Base-by-base conservation (phyloP, 2,888 invertebrate species). In the Aspidapion aeneum region DNA sequence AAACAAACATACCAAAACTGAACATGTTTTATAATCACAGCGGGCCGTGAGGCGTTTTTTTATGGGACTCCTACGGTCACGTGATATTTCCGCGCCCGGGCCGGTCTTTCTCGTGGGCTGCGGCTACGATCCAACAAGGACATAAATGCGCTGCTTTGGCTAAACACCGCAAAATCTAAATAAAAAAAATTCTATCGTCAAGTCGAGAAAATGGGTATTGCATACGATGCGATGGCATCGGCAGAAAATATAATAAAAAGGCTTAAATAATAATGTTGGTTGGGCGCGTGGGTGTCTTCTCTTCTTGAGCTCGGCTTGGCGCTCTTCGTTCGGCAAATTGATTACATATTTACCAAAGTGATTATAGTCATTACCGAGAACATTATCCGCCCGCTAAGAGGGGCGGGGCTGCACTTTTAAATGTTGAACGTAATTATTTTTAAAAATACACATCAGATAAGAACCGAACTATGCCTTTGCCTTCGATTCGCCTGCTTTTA, bases 281-380 rank as follows among this genome's bases (percentile, higher is more conserved):
- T 35, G 3, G 35, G 56, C 66, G 66, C 66, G 78, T 78, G 78
- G 78, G 79, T 74, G 79, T 77, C 61, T 71, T 71, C n/a, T n/a
- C n/a, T n/a, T n/a, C n/a, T 71, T 73, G 76, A 76, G 35, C 35
- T 73, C 74, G 74, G 76, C 78, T 74, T 73, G n/a, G n/a, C n/a
- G n/a, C n/a, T n/a, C n/a, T n/a, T n/a, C n/a, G n/a, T 76, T 72
- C 78, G 78, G 78, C 77, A 78, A 79, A 79, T 80, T 80, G 80
- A 80, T 80, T 80, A 79, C 79, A 80, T 80, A 79, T 80, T 80
- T 80, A 79, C 79, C 78, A 76, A 74, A 77, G 74, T 79, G 79
- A 80, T 80, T 80, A 80, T 80, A 80, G 80, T 80, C 79, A 80
- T 80, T 80, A 80, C 76, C 76, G 78, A 78, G 78, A 79, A 79